Conservation (phyloP, 2,888 invertebrate genomes). For the Corbicula japonica region DNA sequence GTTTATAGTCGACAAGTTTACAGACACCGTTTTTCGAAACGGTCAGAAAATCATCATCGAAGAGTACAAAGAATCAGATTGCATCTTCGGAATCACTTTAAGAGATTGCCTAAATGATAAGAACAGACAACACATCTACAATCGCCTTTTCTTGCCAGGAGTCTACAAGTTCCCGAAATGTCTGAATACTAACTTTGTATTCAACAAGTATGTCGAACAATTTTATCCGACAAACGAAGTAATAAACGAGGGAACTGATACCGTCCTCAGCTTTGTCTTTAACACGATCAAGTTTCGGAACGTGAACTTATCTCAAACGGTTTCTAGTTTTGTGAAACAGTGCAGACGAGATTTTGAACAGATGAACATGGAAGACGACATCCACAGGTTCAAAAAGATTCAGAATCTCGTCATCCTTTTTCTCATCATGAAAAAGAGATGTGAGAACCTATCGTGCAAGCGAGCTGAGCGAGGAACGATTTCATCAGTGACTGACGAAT, state of each 20-base stretch:
- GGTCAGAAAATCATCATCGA: not conserved
- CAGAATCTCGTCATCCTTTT: conserved; percentile 14
- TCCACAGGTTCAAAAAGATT: conserved; percentile 7
- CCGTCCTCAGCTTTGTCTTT: conserved; percentile 10
- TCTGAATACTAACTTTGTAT: conserved; percentile 1
- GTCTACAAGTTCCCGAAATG: conserved; percentile 9
- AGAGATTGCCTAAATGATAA: conserved; percentile 10
- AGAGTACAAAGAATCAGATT: not conserved
- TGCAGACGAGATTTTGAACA: not conserved
- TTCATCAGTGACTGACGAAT: conserved; percentile 9
- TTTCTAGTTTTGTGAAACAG: conserved; percentile 10
- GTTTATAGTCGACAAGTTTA: not conserved
- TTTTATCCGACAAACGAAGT: conserved; percentile 10
- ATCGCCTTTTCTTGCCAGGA: not conserved
- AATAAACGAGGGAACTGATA: conserved; percentile 12
- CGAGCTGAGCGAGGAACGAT: conserved; percentile 11
- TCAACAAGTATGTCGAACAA: conserved; percentile 18
- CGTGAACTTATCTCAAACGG: conserved; percentile 6
- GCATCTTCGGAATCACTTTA: conserved; percentile 12
- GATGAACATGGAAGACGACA: not conserved
- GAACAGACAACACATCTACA: conserved; percentile 11
- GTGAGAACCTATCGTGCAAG: not conserved
- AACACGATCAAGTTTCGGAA: conserved; percentile 11
- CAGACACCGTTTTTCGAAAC: not conserved
- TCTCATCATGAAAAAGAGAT: conserved; percentile 17